Base-by-base conservation (phyloP, 1,140 invertebrate genomes). In the Rhynchophorus ferrugineus region DNA sequence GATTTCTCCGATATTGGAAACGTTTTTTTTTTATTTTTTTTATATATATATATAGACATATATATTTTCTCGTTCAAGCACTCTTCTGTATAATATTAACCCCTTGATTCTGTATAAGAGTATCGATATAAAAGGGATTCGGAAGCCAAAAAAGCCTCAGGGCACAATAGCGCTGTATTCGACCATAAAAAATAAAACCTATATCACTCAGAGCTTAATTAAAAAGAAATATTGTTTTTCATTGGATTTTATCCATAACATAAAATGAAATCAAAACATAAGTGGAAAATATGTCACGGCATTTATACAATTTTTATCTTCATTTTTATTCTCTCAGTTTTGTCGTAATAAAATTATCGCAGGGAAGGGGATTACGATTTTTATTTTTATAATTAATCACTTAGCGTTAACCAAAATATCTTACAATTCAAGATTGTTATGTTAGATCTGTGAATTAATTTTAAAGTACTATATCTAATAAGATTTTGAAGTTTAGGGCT, bases 251-350 rank as follows among this genome's bases (percentile, higher is more conserved):
- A 49, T 33, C 22, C 47, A 42, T 49, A 49, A 49, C 37, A 34
- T 21, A 43, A 49, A 42, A 49, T 49, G 41, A 49, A 49, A 49
- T 43, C 20, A 49, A 49, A 49, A 49, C 47, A 49, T 24, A 22
- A 8, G 38, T 20, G 38, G 24, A 43, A 49, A 49, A 49, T 34
- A 49, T 29, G 39, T 42, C 39, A n/a, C 42, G 37, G 21, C 39
- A 34, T 36, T 49, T 49, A 49, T 38, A 41, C 20, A 17, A 16
- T 39, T 34, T 2, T n/a, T n/a, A n/a, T n/a, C n/a, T n/a, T n/a
- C n/a, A n/a, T n/a, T n/a, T n/a, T n/a, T n/a, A n/a, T n/a, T n/a
- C n/a, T n/a, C n/a, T n/a, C n/a, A n/a, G n/a, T n/a, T n/a, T n/a
- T n/a, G n/a, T n/a, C n/a, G n/a, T n/a, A n/a, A n/a, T n/a, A n/a